phyloP scores from a whole-genome alignment of 1,140 invertebrate species.

The Drosophila ogumai region DNA sequence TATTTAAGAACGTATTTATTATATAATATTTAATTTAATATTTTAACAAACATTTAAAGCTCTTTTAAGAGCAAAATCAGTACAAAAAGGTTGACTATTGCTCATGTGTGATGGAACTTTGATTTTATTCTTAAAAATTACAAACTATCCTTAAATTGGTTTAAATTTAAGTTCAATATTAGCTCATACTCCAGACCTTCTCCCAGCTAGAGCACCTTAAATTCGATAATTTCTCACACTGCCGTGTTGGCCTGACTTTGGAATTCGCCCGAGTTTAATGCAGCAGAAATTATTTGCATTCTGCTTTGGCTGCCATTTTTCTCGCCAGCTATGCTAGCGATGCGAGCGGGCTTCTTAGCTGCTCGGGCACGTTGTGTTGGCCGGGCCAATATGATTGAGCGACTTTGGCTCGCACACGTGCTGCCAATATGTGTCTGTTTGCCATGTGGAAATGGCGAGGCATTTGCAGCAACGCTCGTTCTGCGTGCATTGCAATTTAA shows the following conservation, averaged over 20 bases:
- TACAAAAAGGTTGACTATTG: not conserved
- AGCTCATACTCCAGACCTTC: not conserved
- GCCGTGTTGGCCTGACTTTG: constrained; percentile 5
- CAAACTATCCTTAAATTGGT: not conserved
- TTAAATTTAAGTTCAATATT: not conserved
- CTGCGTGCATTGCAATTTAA: constrained; percentile 71
- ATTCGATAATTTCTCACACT: not conserved
- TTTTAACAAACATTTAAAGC: not conserved
- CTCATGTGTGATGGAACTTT: not conserved
- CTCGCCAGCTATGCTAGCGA: constrained; percentile 24
- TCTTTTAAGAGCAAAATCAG: not conserved
- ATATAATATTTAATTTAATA: too few species aligned
- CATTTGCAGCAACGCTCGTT: constrained; percentile 44
- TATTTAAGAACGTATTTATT: not conserved
- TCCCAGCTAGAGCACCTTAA: not conserved
- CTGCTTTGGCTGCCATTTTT: constrained; percentile 53
- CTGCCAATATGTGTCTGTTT: constrained; percentile 63
- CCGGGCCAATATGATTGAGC: constrained; percentile 74
- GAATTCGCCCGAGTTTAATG: constrained; percentile 42
- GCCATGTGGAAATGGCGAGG: constrained; percentile 54
- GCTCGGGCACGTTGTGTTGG: constrained; percentile 34
- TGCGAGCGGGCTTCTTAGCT: constrained; percentile 23
- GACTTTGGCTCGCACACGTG: constrained; percentile 53
- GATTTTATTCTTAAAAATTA: not conserved
- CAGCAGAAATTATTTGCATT: constrained; percentile 66